Evolutionary conservation across 2,888 invertebrate species (phyloP).

Genomic region (Allophyes oxyacanthae): DNA sequence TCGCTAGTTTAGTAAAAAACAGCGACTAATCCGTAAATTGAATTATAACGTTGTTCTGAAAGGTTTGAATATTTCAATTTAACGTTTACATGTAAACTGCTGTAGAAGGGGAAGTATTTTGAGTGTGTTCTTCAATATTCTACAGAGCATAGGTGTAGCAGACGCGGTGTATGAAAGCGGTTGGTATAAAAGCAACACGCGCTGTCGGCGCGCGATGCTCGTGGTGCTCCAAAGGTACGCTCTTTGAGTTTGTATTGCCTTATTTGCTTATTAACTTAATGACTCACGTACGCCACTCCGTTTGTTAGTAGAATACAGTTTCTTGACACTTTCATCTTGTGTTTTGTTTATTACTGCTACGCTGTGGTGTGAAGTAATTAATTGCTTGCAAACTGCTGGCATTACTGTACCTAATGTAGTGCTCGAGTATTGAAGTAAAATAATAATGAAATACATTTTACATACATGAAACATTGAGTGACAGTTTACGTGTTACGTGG

Average conservation of each 20-base stretch:
- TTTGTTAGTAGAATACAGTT: constrained; percentile 2
- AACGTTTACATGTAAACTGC: too few relatives aligned
- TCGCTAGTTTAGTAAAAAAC: too few relatives aligned
- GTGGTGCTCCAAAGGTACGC: constrained; percentile 75
- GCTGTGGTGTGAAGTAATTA: constrained; percentile 10
- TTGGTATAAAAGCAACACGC: constrained; percentile 72
- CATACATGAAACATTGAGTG: too few relatives aligned
- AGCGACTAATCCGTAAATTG: too few relatives aligned
- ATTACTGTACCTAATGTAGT: not conserved
- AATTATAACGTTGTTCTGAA: too few relatives aligned
- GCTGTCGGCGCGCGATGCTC: constrained; percentile 71
- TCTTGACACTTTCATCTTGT: constrained; percentile 16
- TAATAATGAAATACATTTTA: too few relatives aligned
- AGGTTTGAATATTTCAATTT: too few relatives aligned
- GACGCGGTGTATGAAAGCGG: constrained; percentile 78
- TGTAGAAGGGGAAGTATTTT: constrained; percentile 15
- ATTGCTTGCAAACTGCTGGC: constrained; percentile 8
- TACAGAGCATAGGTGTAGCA: constrained; percentile 75
- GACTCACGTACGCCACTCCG: constrained; percentile 23
- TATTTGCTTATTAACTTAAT: constrained; percentile 37
- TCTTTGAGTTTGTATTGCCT: constrained; percentile 36
- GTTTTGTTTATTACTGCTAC: constrained; percentile 7
- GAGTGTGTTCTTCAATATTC: constrained; percentile 36
- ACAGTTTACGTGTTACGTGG: not conserved
- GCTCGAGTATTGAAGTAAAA: not conserved